phyloP scores from a whole-genome alignment of 2,113 vertebrate species.

The Steatornis caripensis region DNA sequence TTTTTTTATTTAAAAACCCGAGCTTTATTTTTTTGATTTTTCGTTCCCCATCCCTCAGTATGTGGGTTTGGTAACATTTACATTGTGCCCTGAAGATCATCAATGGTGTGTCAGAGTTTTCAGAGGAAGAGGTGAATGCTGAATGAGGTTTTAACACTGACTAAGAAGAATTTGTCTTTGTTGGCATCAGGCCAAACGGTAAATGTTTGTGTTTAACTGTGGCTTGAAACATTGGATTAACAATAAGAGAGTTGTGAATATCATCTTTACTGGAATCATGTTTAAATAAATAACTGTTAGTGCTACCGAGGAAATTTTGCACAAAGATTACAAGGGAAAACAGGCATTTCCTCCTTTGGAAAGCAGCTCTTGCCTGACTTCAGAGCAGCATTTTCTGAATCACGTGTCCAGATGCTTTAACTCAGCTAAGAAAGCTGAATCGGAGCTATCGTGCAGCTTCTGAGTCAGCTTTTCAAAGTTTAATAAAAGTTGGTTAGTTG shows the following conservation, averaged over 20 bases:
- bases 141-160: neutral
- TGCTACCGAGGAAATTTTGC: neutral
- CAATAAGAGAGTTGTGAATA: neutral
- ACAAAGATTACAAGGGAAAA: neutral
- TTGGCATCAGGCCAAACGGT: neutral
- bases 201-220: constrained; percentile 7
- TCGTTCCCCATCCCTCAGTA: neutral
- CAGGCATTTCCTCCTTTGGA: constrained; percentile 43
- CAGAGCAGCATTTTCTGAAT: neutral
- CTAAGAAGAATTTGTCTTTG: neutral
- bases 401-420: constrained; percentile 34
- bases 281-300: constrained; percentile 2
- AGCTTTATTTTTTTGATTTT: neutral
- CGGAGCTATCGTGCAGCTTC: constrained; percentile 26
- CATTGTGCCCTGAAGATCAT: neutral
- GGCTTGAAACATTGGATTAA: neutral
- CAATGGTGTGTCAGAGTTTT: neutral
- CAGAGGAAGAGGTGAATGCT: neutral
- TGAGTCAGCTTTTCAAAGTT: constrained; percentile 43
- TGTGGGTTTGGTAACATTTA: neutral
- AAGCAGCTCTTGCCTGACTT: neutral
- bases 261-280: neutral
- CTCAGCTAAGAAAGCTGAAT: constrained; percentile 43
- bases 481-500: neutral
- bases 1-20: neutral